Evolutionary conservation across 2,113 vertebrate genomes (phyloP).

Genomic region (Sceloporus tristichus): DNA sequence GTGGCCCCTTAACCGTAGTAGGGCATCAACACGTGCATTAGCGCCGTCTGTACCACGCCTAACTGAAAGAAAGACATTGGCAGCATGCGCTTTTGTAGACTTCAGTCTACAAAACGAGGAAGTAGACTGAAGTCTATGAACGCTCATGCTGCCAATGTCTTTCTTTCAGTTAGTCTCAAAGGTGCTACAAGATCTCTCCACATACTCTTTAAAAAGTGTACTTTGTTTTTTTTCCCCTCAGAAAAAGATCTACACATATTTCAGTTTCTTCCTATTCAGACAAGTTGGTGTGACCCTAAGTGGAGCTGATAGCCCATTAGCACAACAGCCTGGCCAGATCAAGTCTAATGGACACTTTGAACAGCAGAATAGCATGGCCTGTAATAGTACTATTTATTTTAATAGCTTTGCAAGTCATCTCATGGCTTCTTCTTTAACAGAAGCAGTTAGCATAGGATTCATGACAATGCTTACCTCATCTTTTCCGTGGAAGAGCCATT

Average conservation of each 20-base stretch:
- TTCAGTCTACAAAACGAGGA: no score
- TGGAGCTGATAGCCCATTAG: neutral
- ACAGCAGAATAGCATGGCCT: neutral
- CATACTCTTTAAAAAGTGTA: neutral
- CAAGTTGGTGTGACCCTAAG: neutral
- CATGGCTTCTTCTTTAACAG: neutral
- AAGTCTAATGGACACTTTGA: neutral
- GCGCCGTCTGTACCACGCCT: no score
- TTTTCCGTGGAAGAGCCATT: constrained; percentile 96
- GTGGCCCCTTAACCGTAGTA: no score
- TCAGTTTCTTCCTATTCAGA: neutral
- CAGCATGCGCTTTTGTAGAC: no score
- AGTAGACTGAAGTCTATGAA: no score
- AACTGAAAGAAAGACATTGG: no score
- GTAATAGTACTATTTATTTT: neutral
- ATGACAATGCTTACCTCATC: constrained; percentile 86
- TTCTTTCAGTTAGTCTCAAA: no score
- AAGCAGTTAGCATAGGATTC: neutral
- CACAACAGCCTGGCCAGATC: neutral
- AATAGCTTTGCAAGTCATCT: no score
- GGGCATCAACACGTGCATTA: no score
- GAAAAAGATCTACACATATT: neutral
- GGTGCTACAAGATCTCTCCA: no score
- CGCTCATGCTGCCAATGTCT: no score
- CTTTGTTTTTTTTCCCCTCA: no score